Evolutionary conservation across 2,797 vertebrate species (phyloP).

Genomic region (Gambelia wislizenii): DNA sequence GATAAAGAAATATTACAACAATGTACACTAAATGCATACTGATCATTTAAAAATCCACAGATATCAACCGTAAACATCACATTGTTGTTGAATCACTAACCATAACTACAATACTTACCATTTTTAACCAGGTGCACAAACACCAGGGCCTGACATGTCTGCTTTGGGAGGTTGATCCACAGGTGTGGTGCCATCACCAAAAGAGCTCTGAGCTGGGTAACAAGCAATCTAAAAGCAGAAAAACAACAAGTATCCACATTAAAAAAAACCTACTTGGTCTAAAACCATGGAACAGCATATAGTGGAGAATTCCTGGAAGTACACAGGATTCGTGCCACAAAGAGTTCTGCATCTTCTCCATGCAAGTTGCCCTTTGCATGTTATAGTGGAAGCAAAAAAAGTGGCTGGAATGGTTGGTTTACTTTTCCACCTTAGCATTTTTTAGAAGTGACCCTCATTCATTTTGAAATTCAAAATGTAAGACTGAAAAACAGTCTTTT

Average conservation of each 20-base stretch:
- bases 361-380: not conserved
- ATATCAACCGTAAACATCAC: not conserved
- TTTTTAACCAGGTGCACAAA: not conserved
- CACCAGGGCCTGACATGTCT: too few relatives aligned
- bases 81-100: not conserved
- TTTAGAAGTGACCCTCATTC: not conserved
- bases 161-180: not conserved
- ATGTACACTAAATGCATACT: not conserved
- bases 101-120: too few relatives aligned
- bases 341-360: not conserved
- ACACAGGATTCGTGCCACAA: not conserved
- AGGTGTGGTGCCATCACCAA: too few relatives aligned
- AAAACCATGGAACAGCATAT: not conserved
- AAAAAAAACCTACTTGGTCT: not conserved
- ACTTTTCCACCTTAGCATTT: slow-evolving; percentile 20
- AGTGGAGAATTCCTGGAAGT: not conserved
- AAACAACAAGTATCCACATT: not conserved
- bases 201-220: not conserved
- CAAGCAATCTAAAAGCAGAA: not conserved
- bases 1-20: not conserved
- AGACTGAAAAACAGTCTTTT: slow-evolving; percentile 23
- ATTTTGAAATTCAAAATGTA: not conserved
- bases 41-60: not conserved
- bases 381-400: not conserved
- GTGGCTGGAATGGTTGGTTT: not conserved